Conservation (phyloP, 2,888 invertebrate genomes). For the Rhodophaea formosa region DNA sequence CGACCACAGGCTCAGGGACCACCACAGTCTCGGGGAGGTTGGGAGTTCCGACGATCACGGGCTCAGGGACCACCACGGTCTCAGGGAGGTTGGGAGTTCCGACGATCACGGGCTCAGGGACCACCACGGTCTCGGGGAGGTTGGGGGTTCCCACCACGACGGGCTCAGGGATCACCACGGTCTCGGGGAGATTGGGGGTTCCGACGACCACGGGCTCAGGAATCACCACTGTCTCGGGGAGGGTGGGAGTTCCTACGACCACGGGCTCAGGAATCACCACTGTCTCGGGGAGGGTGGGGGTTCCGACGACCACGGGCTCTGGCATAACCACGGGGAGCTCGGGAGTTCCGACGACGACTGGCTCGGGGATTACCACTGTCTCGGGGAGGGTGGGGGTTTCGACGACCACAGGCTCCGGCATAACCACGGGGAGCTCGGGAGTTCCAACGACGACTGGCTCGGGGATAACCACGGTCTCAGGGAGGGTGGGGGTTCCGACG, state of each 20-base stretch:
- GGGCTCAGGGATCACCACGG: conserved; percentile 34
- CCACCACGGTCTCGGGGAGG: conserved; percentile 34
- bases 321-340: conserved; percentile 19
- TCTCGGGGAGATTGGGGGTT: no score
- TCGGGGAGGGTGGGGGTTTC: no score
- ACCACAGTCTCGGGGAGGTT: no score
- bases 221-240: no score
- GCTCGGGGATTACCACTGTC: no score
- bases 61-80: conserved; percentile 21
- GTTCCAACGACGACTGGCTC: conserved; percentile 27
- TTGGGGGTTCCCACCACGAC: conserved; percentile 38
- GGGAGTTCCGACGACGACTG: conserved; percentile 23
- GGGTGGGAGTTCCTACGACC: no score
- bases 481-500: conserved; percentile 32
- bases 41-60: no score
- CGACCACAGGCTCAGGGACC: no score
- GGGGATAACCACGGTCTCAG: conserved; percentile 31
- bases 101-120: conserved; percentile 37
- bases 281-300: no score
- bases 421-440: conserved; percentile 27
- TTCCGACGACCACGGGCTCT: conserved; percentile 25
- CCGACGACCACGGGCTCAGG: no score
- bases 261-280: no score
- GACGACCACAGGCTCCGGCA: conserved; percentile 20
- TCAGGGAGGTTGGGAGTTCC: conserved; percentile 38